These are phyloP conservation scores for Drosophila pullipes DNA, from an alignment of 2,888 invertebrate species.

Conservation along the genomic window DNA sequence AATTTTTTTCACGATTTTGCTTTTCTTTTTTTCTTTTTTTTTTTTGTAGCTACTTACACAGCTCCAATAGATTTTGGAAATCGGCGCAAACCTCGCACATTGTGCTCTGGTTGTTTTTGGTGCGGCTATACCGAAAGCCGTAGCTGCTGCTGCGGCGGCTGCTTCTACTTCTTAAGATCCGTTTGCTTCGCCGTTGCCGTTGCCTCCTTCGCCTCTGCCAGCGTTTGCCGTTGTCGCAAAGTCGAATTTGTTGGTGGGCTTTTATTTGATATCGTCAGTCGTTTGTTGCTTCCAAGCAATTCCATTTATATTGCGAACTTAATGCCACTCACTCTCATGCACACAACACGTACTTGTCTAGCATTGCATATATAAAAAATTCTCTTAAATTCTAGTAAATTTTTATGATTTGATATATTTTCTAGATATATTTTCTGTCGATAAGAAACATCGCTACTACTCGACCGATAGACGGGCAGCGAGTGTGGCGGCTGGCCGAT, in stretches of 20 bases:
- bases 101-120: constrained; percentile 70
- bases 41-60: constrained; percentile 88
- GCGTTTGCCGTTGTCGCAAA: constrained; percentile 54
- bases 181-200: constrained; percentile 51
- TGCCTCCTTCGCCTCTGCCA: constrained; percentile 50
- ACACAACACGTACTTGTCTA: constrained; percentile 63
- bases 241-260: constrained; percentile 66
- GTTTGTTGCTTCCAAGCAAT: constrained; percentile 61
- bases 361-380: constrained; percentile 65
- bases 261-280: constrained; percentile 60
- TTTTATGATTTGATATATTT: constrained; percentile 66
- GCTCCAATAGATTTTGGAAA: constrained; percentile 95
- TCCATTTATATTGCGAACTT: constrained; percentile 72
- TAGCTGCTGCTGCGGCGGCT: constrained; percentile 45
- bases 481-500: constrained; percentile 39
- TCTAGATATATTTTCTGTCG: constrained; percentile 68
- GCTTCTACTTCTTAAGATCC: constrained; percentile 63
- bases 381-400: constrained; percentile 64
- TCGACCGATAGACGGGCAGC: constrained; percentile 43
- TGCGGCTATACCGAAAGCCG: constrained; percentile 47
- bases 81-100: constrained; percentile 98
- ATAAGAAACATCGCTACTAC: constrained; percentile 65
- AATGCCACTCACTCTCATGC: constrained; percentile 54
- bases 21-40: background rate
- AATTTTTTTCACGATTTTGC: constrained; percentile 1